These are phyloP conservation scores for Synanthedon formicaeformis DNA, from an alignment of 2,888 invertebrate genomes.

Conservation along the genomic window DNA sequence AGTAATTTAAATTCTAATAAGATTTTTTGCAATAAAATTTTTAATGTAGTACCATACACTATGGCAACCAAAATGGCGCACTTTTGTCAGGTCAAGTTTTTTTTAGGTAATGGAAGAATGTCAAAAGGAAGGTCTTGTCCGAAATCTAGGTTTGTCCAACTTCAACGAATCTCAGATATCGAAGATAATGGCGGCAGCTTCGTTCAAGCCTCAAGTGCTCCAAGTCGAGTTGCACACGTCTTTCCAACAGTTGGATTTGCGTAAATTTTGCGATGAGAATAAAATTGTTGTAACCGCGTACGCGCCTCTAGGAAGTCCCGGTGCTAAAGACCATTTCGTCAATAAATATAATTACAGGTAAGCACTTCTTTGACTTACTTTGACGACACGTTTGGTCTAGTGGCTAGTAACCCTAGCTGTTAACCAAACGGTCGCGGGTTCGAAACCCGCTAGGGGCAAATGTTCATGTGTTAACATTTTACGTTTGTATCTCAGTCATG, in stretches of 20 bases:
- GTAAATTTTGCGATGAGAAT: conserved; percentile 71
- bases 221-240: conserved; percentile 84
- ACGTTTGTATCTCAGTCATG: too few species aligned
- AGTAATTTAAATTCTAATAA: too few species aligned
- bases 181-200: conserved; percentile 69
- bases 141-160: conserved; percentile 85
- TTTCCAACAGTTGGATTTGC: conserved; percentile 76
- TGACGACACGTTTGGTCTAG: too few species aligned
- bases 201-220: conserved; percentile 77
- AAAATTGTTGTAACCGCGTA: conserved; percentile 78
- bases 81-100: neutral
- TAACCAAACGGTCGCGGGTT: too few species aligned
- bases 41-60: neutral
- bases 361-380: conserved; percentile 1
- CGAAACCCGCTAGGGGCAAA: too few species aligned
- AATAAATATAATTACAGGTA: conserved; percentile 74
- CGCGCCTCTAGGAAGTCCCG: conserved; percentile 80
- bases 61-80: neutral
- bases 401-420: too few species aligned
- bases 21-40: neutral
- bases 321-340: conserved; percentile 73
- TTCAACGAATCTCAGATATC: conserved; percentile 78
- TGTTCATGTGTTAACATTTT: too few species aligned
- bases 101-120: conserved; percentile 75
- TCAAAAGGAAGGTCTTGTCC: conserved; percentile 73